These are phyloP conservation scores for Xiphorhynchus erythropygius DNA, from an alignment of 2,797 vertebrate species.

Conservation along the genomic window DNA sequence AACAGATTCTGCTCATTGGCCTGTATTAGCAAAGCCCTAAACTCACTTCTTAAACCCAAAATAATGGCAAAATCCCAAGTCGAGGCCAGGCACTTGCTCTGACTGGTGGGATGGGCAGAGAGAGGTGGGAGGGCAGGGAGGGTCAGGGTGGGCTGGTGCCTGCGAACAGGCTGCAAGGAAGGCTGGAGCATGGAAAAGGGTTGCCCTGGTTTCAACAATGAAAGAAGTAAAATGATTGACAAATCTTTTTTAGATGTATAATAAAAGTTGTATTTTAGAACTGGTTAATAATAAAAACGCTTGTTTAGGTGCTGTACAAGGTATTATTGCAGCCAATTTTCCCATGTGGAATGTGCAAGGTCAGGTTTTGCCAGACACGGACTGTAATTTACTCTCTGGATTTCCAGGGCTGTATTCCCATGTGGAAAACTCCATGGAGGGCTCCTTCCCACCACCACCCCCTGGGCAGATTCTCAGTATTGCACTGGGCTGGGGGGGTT, in stretches of 20 bases:
- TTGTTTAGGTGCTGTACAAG: neutral
- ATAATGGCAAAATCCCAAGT: neutral
- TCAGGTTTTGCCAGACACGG: neutral
- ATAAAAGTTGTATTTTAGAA: neutral
- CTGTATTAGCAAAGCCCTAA: neutral
- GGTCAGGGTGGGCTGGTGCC: neutral
- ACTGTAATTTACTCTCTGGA: neutral
- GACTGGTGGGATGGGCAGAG: neutral
- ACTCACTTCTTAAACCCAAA: neutral
- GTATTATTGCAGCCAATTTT: neutral
- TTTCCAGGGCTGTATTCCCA: neutral
- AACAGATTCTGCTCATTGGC: neutral
- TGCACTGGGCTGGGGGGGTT: neutral
- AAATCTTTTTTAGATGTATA: neutral
- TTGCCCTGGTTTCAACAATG: neutral
- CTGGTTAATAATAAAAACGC: neutral
- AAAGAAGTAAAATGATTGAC: neutral
- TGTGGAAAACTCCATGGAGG: rapidly evolving
- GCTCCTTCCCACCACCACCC: neutral
- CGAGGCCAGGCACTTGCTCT: neutral
- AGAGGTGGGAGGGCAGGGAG: too few species aligned
- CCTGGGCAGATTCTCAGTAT: rapidly evolving
- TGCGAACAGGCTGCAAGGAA: neutral
- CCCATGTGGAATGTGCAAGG: neutral
- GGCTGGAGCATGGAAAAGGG: neutral